Evolutionary conservation across 2,113 vertebrate genomes (phyloP).

Genomic region (Brienomyrus brachyistius): DNA sequence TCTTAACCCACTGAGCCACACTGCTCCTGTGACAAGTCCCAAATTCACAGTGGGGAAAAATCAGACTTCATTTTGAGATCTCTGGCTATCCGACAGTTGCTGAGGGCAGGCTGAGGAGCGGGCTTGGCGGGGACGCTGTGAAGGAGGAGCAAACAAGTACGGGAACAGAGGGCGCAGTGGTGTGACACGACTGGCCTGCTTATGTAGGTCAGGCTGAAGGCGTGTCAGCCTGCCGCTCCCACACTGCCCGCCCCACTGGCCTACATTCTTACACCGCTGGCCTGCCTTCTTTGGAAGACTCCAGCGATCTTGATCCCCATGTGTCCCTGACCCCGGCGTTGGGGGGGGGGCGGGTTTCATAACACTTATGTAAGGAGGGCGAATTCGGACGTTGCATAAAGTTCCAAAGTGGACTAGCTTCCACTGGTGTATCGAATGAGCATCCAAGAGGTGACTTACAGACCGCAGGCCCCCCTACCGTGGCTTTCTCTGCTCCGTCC

Average conservation of each 20-base stretch:
- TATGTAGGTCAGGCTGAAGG: conserved; percentile 22
- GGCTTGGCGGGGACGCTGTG: too few species aligned
- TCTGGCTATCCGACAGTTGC: neutral
- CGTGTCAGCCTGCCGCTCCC: neutral
- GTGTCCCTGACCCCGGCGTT: neutral
- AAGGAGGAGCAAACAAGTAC: neutral
- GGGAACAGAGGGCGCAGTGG: neutral
- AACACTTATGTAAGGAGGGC: conserved; percentile 24
- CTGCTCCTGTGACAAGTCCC: neutral
- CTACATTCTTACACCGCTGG: conserved; percentile 17
- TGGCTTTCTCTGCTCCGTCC: neutral
- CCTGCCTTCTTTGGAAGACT: conserved; percentile 11
- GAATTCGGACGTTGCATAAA: conserved; percentile 17
- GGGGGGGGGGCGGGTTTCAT: conserved; percentile 13
- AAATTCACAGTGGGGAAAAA: neutral
- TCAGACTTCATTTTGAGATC: neutral
- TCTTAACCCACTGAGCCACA: neutral
- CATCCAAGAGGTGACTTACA: neutral
- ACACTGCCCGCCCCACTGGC: conserved; percentile 28
- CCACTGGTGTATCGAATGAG: neutral
- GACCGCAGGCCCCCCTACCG: neutral
- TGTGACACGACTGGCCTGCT: neutral
- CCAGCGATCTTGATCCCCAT: neutral
- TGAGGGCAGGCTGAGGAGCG: neutral
- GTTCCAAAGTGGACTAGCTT: conserved; percentile 14